These are phyloP conservation scores for Arbacia lixula DNA, from an alignment of 53 echinoderm and acorn worm species.

Conservation along the genomic window DNA sequence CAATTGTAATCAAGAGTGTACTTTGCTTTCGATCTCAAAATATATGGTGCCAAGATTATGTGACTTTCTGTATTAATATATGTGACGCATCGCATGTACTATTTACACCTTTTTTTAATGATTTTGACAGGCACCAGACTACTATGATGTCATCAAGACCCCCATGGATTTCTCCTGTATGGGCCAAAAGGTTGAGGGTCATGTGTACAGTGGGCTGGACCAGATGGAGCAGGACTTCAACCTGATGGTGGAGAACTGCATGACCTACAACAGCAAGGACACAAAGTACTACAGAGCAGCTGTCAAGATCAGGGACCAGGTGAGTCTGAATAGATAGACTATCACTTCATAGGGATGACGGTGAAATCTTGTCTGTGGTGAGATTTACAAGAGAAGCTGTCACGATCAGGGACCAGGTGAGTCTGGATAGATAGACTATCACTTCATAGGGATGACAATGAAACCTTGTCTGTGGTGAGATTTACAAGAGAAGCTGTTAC, in stretches of 20 bases:
- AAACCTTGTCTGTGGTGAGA: no score
- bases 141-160: constrained; percentile 84
- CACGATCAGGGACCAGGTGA: constrained; percentile 90
- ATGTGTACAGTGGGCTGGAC: constrained; percentile 75
- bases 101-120: neutral
- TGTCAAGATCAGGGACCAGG: constrained; percentile 88
- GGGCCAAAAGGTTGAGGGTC: constrained; percentile 74
- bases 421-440: no score
- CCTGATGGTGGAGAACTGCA: constrained; percentile 86
- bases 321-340: no score
- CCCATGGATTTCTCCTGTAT: constrained; percentile 92
- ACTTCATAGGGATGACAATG: no score
- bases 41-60: no score
- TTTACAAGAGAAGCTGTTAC: constrained; percentile 90
- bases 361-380: no score
- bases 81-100: neutral
- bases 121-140: constrained; percentile 84
- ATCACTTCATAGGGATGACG: no score
- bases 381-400: constrained; percentile 88
- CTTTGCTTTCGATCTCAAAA: no score
- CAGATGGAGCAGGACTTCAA: constrained; percentile 93
- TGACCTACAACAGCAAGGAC: constrained; percentile 95
- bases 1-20: no score
- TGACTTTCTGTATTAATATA: no score
- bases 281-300: constrained; percentile 96